Base-by-base conservation (phyloP, 2,888 invertebrate genomes). In the Rapana venosa region DNA sequence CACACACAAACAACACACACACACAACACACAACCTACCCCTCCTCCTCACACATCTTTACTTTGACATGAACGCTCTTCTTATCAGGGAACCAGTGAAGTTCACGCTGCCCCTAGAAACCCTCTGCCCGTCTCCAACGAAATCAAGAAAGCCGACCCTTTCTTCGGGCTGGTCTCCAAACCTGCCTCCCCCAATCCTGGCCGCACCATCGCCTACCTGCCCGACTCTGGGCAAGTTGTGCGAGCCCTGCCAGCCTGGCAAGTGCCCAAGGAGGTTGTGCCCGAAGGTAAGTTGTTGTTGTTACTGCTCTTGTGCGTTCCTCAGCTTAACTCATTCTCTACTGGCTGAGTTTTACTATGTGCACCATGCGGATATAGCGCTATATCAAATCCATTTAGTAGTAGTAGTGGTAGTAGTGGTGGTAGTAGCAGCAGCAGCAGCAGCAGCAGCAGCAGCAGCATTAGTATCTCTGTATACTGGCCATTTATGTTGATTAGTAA, bases 201-300 rank as follows among this genome's bases (percentile, higher is more conserved):
- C 17, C 86, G 91, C 30, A 88, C 91, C 4, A 91, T 93, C n/a
- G 92, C 93, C 20, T 93, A 93, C 90, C 93, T 95, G 61, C 95
- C 95, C 8, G 94, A 95, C 26, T 94, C 94, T 47, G 96, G 95
- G 0, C 96, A 96, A 92, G 93, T 96, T 26, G 93, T 96, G 4
- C 93, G 95, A 2, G 94, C 95, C 0, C 74, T 96, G 32, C 94
- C 94, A 5, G 92, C 93, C 11, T 95, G 94, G 93, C 92, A 94
- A 83, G 94, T 95, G 11, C 96, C 96, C 5, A 94, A 95, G 61
- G 94, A 94, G 22, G 94, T 94, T 26, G 90, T 94, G 1, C 93
- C 95, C 26, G 93, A 94, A 88, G 94, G 96, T 22, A 26, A 26
- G 66, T 66, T 66, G 66, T 66, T 26, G 26, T 17, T 17, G 17